These are phyloP conservation scores for Platorchestia sp. DNA, from an alignment of 1,140 invertebrate species.

Conservation along the genomic window DNA sequence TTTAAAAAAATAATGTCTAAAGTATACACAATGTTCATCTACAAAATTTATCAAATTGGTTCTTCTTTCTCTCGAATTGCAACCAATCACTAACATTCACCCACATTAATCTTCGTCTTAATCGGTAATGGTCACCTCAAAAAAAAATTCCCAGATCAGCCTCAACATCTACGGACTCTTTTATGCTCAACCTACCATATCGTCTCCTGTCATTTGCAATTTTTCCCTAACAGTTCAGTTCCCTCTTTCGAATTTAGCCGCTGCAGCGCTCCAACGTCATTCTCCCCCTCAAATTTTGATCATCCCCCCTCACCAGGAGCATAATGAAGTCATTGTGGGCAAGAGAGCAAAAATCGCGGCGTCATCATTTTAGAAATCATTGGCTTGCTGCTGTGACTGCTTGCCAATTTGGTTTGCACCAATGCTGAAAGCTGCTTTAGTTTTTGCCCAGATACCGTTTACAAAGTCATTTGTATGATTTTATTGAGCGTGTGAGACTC, in stretches of 20 bases:
- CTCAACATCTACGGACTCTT: background rate
- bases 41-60: too few species aligned
- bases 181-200: background rate
- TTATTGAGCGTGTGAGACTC: too few species aligned
- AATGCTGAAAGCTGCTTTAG: background rate
- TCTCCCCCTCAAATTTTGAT: background rate
- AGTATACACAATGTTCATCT: too few species aligned
- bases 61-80: background rate
- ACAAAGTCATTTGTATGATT: too few species aligned
- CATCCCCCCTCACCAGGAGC: too few species aligned
- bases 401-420: background rate
- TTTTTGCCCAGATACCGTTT: background rate
- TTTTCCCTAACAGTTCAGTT: background rate
- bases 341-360: background rate
- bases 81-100: background rate
- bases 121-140: background rate
- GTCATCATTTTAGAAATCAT: constrained; percentile 1
- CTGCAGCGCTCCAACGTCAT: background rate
- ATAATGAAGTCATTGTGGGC: constrained; percentile 5
- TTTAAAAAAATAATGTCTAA: too few species aligned
- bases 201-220: background rate
- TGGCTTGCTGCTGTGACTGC: background rate
- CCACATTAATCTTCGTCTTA: background rate
- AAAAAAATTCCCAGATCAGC: background rate
- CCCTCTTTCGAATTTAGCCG: background rate